Percentiles rank a stretch among this genome's conserved stretches.
phyloP scores from a whole-genome alignment of 2,888 invertebrate species.

The Ditylenchus weischeri region DNA sequence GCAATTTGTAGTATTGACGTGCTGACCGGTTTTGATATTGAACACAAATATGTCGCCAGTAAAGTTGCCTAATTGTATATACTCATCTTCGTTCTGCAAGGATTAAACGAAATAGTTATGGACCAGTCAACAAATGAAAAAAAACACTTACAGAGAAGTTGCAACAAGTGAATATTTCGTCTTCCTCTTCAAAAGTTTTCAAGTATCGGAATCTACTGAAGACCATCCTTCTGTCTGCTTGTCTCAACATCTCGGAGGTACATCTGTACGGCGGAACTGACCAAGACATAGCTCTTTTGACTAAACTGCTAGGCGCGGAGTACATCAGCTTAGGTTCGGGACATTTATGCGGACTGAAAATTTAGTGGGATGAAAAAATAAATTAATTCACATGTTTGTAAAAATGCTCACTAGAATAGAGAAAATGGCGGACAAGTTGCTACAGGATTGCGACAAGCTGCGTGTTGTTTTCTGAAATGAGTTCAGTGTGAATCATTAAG shows the following conservation, averaged over 20 bases:
- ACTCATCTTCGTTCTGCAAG: slow-evolving; percentile 66
- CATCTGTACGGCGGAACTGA: slow-evolving; percentile 26
- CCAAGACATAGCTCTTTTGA: slow-evolving; percentile 59
- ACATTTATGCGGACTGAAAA: slow-evolving; percentile 83
- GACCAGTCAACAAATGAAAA: neutral
- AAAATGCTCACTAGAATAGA: slow-evolving; percentile 75
- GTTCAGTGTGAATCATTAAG: neutral
- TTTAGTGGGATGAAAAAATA: slow-evolving; percentile 3
- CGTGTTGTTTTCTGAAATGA: slow-evolving; percentile 78
- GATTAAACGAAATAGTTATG: slow-evolving; percentile 11
- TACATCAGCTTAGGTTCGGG: slow-evolving; percentile 65
- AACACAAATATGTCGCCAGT: slow-evolving; percentile 84
- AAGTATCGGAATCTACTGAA: slow-evolving; percentile 71
- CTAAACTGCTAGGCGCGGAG: slow-evolving; percentile 35
- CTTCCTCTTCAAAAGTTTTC: slow-evolving; percentile 70
- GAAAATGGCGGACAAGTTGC: slow-evolving; percentile 95
- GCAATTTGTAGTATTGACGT: slow-evolving; percentile 75
- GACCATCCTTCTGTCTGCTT: slow-evolving; percentile 77
- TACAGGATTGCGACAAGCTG: slow-evolving; percentile 95
- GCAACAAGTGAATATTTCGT: slow-evolving; percentile 75
- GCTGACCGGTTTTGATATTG: slow-evolving; percentile 77
- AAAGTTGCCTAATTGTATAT: slow-evolving; percentile 81
- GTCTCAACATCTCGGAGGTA: slow-evolving; percentile 60
- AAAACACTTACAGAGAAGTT: slow-evolving; percentile 67
- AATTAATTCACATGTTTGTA: neutral